phyloP scores from a whole-genome alignment of 1,140 invertebrate genomes.

The Pantala flavescens region DNA sequence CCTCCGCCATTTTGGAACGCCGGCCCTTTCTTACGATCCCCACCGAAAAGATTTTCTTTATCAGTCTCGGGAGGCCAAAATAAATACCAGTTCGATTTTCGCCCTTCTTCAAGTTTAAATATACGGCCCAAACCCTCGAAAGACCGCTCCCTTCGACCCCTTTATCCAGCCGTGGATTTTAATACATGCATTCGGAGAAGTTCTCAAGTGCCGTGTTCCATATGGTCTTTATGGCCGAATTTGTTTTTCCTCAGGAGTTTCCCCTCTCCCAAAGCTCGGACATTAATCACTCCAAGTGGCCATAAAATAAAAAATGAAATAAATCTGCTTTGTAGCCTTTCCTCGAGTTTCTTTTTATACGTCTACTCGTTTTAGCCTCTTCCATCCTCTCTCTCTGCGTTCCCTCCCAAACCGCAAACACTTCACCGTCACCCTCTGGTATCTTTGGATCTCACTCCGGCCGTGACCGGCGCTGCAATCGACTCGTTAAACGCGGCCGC shows the following conservation, averaged over 20 bases:
- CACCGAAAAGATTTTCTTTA: too few species aligned
- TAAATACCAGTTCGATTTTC: too few species aligned
- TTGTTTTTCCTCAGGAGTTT: not conserved
- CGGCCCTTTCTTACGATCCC: too few species aligned
- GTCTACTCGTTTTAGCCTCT: not conserved
- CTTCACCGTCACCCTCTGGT: not conserved
- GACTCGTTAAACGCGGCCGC: too few species aligned
- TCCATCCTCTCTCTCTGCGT: not conserved
- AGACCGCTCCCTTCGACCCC: not conserved
- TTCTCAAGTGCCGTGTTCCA: not conserved
- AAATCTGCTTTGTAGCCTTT: slow-evolving; percentile 6
- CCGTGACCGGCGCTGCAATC: not conserved
- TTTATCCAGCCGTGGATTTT: not conserved
- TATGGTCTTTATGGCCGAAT: not conserved
- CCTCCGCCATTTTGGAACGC: too few species aligned
- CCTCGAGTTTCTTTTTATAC: not conserved
- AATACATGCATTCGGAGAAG: not conserved
- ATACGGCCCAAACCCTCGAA: too few species aligned
- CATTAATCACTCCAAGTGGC: not conserved
- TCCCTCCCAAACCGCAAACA: not conserved
- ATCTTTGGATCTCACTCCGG: not conserved
- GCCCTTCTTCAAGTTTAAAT: too few species aligned
- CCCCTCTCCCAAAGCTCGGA: not conserved
- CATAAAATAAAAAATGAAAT: slow-evolving; percentile 6
- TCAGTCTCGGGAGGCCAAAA: too few species aligned